A percentile compares a stretch with the other conserved stretches of the same genome.
phyloP scores from a whole-genome alignment of 2,113 vertebrate genomes.

The Dicaeum eximium region DNA sequence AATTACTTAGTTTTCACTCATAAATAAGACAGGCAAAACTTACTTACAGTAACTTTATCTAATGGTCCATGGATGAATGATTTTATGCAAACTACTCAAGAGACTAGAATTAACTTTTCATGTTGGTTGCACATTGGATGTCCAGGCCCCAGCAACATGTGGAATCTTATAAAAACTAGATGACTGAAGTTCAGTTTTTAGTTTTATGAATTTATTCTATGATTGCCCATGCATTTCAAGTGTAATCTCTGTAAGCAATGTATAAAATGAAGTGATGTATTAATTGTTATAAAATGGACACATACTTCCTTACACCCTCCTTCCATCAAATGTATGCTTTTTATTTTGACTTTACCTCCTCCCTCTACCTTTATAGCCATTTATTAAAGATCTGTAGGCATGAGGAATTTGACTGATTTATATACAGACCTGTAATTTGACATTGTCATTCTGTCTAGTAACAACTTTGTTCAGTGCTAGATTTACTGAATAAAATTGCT shows the following conservation, averaged over 20 bases:
- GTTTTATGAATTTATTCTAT: constrained; percentile 47
- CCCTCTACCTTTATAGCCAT: background rate
- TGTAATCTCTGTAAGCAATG: constrained; percentile 23
- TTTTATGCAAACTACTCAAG: constrained; percentile 77
- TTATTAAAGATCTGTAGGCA: constrained; percentile 36
- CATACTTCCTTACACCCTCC: background rate
- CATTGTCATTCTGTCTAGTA: constrained; percentile 46
- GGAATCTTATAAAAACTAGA: constrained; percentile 60
- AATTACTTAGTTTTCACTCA: constrained; percentile 75
- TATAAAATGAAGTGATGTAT: constrained; percentile 20
- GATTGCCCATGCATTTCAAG: constrained; percentile 36
- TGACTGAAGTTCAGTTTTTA: constrained; percentile 50
- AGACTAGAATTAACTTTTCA: constrained; percentile 80
- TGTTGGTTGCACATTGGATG: constrained; percentile 74
- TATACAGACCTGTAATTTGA: constrained; percentile 53
- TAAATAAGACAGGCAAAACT: constrained; percentile 74
- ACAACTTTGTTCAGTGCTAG: constrained; percentile 42
- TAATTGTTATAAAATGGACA: constrained; percentile 41
- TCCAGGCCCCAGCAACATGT: constrained; percentile 61
- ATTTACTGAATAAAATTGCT: constrained; percentile 53
- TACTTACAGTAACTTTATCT: constrained; percentile 77
- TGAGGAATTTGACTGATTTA: constrained; percentile 47
- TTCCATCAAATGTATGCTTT: background rate
- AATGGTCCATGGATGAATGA: constrained; percentile 78
- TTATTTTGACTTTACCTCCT: background rate